phyloP scores from a whole-genome alignment of 2,113 vertebrate species.

The Menura novaehollandiae region DNA sequence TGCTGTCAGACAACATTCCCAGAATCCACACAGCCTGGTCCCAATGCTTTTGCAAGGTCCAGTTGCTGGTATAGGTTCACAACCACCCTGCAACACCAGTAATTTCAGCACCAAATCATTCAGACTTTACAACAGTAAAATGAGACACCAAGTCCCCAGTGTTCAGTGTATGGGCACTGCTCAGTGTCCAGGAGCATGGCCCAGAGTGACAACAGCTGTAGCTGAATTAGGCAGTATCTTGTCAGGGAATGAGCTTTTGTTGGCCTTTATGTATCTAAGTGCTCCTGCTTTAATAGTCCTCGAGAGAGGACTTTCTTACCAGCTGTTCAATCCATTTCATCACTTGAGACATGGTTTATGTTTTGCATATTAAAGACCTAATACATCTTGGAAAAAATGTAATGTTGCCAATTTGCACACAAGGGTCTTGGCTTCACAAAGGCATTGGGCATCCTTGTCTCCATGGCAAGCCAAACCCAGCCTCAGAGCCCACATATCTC shows the following conservation, averaged over 20 bases:
- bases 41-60: not conserved
- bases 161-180: not conserved
- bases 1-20: not conserved
- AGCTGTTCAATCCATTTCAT: not conserved
- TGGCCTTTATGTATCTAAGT: not conserved
- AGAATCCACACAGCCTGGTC: not conserved
- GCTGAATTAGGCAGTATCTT: not conserved
- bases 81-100: not conserved
- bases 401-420: not conserved
- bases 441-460: not conserved
- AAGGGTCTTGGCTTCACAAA: not conserved
- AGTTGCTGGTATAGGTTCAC: not conserved
- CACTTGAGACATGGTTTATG: not conserved
- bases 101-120: not conserved
- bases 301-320: not conserved
- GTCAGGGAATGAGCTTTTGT: not conserved
- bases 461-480: not conserved
- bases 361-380: not conserved
- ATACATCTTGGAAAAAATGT: not conserved
- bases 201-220: not conserved
- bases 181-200: fast-evolving
- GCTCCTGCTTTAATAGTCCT: not conserved
- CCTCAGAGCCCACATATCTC: not conserved
- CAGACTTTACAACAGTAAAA: not conserved
- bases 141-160: not conserved